Base-by-base conservation (phyloP, 2,113 vertebrate species). In the Dendropsophus ebraccatus region DNA sequence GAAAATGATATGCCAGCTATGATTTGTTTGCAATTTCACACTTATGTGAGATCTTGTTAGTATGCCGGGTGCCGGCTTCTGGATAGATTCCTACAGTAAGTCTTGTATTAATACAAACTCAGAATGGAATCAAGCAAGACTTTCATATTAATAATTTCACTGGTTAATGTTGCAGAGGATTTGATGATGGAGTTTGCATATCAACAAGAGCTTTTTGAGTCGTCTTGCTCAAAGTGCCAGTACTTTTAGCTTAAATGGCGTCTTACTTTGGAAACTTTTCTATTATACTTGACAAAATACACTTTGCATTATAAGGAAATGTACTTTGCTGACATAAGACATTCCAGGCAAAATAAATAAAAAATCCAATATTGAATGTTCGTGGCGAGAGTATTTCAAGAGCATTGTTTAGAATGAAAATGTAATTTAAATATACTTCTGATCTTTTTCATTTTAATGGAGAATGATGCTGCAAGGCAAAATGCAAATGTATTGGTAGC, bases 401-500 rank as follows among this genome's bases (percentile, higher is more conserved):
- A 50, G 72, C 56, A 84, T 75, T 84, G 72, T 74, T 65, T 76
- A 76, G 72, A 56, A n/a, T 76, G 13, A 76, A 76, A 84, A 76
- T 28, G 37, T 58, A 84, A 84, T 76, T 65, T 84, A 84, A 76
- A 77, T 50, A 84, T 84, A 62, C 14, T 84, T 84, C 56, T 65
- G 73, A 74, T 65, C 56, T 62, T 30, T 76, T 76, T 84, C 72
- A 76, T 62, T 75, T 76, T 84, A 84, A 84, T 84, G 83, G 72
- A 65, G 72, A 84, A 76, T 76, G 54, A 84, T 77, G 83, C 83
- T 45, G 72, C 70, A 76, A 84, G 83, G 72, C 83, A 76, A 65
- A 76, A 84, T 84, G 72, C 73, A 65, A 60, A 84, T 76, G 10
- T 30, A 84, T 77, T 84, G 54, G 56, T 76, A 84, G 72, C 56